A percentile compares a stretch with the other conserved stretches of the same genome.
These are phyloP conservation scores for Perdita meconis DNA, from an alignment of 2,888 invertebrate species.

Conservation along the genomic window DNA sequence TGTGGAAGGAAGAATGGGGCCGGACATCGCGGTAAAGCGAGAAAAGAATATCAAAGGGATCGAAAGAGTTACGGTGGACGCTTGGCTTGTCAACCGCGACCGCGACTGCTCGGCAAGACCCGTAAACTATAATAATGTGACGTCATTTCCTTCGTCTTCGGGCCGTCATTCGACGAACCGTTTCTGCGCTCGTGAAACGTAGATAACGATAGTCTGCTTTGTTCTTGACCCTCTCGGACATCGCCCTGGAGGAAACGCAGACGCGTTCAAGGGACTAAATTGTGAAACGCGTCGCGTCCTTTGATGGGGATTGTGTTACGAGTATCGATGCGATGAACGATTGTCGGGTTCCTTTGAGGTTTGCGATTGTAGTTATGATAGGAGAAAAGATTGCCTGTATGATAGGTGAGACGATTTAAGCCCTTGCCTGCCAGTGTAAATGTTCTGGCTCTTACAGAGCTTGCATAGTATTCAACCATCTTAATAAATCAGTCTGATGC, in stretches of 20 bases:
- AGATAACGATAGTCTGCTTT: conserved; percentile 51
- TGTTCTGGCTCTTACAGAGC: too few relatives aligned
- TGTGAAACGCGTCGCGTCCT: too few relatives aligned
- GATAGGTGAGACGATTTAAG: too few relatives aligned
- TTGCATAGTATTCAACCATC: too few relatives aligned
- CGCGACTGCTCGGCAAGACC: conserved; percentile 77
- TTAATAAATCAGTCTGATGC: too few relatives aligned
- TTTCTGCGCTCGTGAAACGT: conserved; percentile 1
- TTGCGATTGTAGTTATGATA: too few relatives aligned
- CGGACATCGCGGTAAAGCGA: conserved; percentile 48
- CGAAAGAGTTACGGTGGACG: conserved; percentile 73
- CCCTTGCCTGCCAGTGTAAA: too few relatives aligned
- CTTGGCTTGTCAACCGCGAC: conserved; percentile 82
- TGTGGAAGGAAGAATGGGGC: conserved; percentile 31
- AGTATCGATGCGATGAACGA: too few relatives aligned
- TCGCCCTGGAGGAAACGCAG: conserved; percentile 7
- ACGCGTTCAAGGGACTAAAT: not conserved
- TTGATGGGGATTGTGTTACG: too few relatives aligned
- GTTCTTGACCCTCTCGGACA: conserved; percentile 39
- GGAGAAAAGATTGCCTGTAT: too few relatives aligned
- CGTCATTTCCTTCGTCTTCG: conserved; percentile 78
- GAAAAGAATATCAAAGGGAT: conserved; percentile 61
- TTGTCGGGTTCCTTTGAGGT: too few relatives aligned
- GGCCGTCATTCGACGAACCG: conserved; percentile 42
- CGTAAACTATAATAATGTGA: conserved; percentile 78